Percentiles rank a stretch among this genome's conserved stretches.
Evolutionary conservation across 2,797 vertebrate species (phyloP).

Genomic region (Lycodopsis pacificus): DNA sequence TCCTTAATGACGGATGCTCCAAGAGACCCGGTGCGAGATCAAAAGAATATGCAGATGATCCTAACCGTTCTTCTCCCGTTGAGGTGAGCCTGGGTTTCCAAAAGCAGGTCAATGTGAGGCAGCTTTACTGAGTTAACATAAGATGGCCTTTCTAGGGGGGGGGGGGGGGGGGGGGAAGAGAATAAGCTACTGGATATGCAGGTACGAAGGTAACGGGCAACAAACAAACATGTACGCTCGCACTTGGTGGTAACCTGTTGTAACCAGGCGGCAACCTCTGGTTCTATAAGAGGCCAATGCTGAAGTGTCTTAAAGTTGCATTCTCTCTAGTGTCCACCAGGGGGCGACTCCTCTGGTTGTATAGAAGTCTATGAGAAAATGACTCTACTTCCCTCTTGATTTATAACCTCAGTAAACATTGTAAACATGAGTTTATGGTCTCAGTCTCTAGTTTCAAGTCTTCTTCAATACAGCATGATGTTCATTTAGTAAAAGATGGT

Average conservation of each 20-base stretch:
- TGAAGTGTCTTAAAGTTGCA: background rate
- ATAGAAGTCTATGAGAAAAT: too few species aligned
- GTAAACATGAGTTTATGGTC: too few species aligned
- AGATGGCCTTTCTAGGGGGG: constrained; percentile 25
- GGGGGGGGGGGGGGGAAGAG: too few species aligned
- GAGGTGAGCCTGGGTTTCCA: constrained; percentile 51
- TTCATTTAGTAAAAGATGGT: too few species aligned
- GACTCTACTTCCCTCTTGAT: too few species aligned
- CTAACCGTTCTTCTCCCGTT: constrained; percentile 50
- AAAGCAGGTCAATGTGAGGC: constrained; percentile 70
- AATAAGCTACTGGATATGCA: constrained; percentile 9
- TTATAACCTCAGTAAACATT: too few species aligned
- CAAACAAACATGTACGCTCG: constrained; percentile 10
- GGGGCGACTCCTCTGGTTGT: too few species aligned
- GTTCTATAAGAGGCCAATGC: background rate
- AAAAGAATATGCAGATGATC: constrained; percentile 77
- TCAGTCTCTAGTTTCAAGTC: too few species aligned
- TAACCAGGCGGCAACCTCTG: background rate
- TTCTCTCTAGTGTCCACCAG: too few species aligned
- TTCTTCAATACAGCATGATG: too few species aligned
- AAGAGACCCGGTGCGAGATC: constrained; percentile 59
- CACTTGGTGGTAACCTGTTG: background rate
- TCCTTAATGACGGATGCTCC: constrained; percentile 73
- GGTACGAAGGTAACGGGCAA: constrained; percentile 30
- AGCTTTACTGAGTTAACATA: constrained; percentile 31